Evolutionary conservation across 1,140 invertebrate species (phyloP).

Genomic region (Meloidogyne floridensis): DNA sequence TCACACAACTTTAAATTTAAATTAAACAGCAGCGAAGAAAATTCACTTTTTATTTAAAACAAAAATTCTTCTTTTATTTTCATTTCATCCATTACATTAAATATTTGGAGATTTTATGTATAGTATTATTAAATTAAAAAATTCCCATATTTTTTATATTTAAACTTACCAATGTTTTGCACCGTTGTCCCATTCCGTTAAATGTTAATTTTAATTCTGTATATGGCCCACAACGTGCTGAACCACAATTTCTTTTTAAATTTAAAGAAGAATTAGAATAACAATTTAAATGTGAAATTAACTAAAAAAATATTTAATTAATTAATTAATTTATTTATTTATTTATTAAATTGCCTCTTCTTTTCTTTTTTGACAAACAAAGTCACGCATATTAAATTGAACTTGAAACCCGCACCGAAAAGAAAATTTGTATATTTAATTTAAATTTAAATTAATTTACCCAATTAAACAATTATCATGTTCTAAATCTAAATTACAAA

Average conservation of each 20-base stretch:
- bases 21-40: background rate
- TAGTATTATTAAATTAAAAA: too few relatives aligned
- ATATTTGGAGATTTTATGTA: too few relatives aligned
- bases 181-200: conserved; percentile 52
- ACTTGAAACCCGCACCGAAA: conserved; percentile 48
- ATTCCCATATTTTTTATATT: too few relatives aligned
- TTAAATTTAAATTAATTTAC: conserved; percentile 40
- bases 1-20: conserved; percentile 50
- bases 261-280: conserved; percentile 50
- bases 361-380: conserved; percentile 53
- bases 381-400: conserved; percentile 65
- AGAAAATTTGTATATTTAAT: background rate
- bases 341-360: conserved; percentile 37
- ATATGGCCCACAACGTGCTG: conserved; percentile 53
- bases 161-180: conserved; percentile 40
- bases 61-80: too few relatives aligned
- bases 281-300: conserved; percentile 56
- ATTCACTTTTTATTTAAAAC: background rate
- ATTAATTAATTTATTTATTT: conserved; percentile 11
- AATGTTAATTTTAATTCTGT: conserved; percentile 49
- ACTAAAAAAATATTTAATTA: conserved; percentile 43
- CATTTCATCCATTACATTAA: too few relatives aligned
- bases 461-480: conserved; percentile 60
- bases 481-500: conserved; percentile 57
- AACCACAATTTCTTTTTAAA: conserved; percentile 59